Base-by-base conservation (phyloP, 2,888 invertebrate species). In the Taphrorychus bicolor region DNA sequence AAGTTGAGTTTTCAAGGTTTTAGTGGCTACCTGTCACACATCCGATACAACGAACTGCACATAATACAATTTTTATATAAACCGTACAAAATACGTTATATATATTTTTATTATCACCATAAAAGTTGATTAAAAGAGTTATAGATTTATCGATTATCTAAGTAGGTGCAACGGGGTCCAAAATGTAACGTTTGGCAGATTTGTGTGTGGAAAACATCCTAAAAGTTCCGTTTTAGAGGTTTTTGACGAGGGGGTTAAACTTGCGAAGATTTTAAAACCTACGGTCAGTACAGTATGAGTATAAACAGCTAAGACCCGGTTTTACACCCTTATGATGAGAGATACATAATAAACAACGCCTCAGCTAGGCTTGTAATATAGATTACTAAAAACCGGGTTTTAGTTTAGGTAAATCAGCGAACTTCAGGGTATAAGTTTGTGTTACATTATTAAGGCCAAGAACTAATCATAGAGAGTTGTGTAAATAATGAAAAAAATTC, bases 111-210 rank as follows among this genome's bases (percentile, higher is more conserved):
- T 32, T 32, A 32, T 45, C 5, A 52, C 21, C 7, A 52, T 52
- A 14, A 1, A 11, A n/a, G 9, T n/a, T 52, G 9, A 21, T 52
- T 52, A 19, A 7, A 19, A 9, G 21, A 52, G 32, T 19, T 18
- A 22, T 49, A 16, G 14, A 42, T 19, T 14, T 45, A 17, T 45
- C 45, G 18, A n/a, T 45, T 45, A 18, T 7, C 18, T 45, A n/a
- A n/a, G n/a, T n/a, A n/a, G n/a, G n/a, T n/a, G 9, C 11, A 57
- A 42, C 58, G 48, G 59, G 59, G 59, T 59, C 59, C 59, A 59
- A 59, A 32, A 21, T 14, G 18, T 9, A 23, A 54, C 14, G 24
- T 32, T 40, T 11, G 40, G 54, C 17, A 32, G 32, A 23, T 22
- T n/a, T n/a, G n/a, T 16, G 14, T 54, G 11, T 19, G 52, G 19